phyloP scores from a whole-genome alignment of 1,140 invertebrate genomes.

The Drosophila setifemur region DNA sequence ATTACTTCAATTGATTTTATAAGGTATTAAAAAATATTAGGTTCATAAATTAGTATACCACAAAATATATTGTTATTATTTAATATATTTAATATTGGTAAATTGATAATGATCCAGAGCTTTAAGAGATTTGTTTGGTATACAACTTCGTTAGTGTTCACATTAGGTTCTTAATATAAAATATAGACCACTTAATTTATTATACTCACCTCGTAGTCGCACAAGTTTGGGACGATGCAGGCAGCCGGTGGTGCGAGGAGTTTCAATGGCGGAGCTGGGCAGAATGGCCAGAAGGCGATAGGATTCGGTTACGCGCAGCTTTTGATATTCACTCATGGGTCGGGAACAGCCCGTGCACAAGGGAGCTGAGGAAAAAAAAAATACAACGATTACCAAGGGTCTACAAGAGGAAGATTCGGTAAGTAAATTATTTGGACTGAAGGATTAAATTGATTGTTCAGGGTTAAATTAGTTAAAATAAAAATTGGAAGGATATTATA shows the following conservation, averaged over 20 bases:
- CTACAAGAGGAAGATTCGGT: no score
- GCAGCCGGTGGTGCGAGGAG: slow-evolving; percentile 25
- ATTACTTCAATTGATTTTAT: no score
- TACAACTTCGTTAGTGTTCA: no score
- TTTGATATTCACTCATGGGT: slow-evolving; percentile 74
- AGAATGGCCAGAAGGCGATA: slow-evolving; percentile 54
- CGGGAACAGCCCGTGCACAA: slow-evolving; percentile 60
- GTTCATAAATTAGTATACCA: no score
- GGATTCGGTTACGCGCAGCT: slow-evolving; percentile 54
- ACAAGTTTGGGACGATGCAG: slow-evolving; percentile 51
- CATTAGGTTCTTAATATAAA: neutral
- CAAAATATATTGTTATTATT: no score
- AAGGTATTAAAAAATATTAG: no score
- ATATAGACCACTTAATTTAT: neutral
- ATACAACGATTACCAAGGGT: neutral
- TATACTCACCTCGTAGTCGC: slow-evolving; percentile 52
- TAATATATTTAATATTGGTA: no score
- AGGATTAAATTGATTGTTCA: no score
- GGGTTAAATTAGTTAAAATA: neutral
- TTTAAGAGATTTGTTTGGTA: no score
- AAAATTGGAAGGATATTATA: neutral
- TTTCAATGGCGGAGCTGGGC: slow-evolving; percentile 38
- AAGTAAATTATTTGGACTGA: no score
- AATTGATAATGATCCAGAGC: no score
- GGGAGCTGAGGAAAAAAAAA: slow-evolving; percentile 44